Evolutionary conservation across 2,888 invertebrate species (phyloP), one percentile per base, ranked within the genome.

Genomic region (Colletes collaris): DNA sequence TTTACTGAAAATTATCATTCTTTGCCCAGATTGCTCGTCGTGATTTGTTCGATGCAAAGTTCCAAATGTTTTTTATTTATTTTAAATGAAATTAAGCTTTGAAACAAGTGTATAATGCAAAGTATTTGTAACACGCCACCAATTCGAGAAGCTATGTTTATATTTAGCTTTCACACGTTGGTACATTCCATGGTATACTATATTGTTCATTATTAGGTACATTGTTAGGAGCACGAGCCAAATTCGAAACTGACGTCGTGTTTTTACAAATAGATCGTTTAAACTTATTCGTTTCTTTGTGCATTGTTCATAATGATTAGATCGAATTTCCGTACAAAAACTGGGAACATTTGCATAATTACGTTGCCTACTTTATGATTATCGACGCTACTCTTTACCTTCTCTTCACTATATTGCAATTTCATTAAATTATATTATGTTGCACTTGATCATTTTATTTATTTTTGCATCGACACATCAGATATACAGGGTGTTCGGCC

Each of bases 71-170:
- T 27, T 27, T 27, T 16, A 16, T 16, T 16, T 16, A 16, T 16
- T 16, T 16, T 16, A 16, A 16, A 16, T 16, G 27, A 46, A 46
- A 62, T 53, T 56, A 66, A 60, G 27, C 64, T 53, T 10, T 13
- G 16, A 53, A 44, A 40, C 40, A 19, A 55, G 37, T 53, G 46
- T 52, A 49, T 52, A 64, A 66, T 19, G 46, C 3, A 10, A 52
- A 19, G 56, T 52, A 52, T 75, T 74, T 60, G 53, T 67, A 65
- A 64, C 44, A 35, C 58, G 44, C 46, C 52, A 60, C 46, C 70
- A 50, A 74, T 74, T 65, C 59, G 19, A 40, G 69, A 63, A 62
- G 62, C 66, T 70, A 66, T 65, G 62, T 70, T 79, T 75, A 79
- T 75, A 66, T 75, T 66, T 70, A 65, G 50, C 56, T 46, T 44